A percentile compares a stretch with the other conserved stretches of the same genome.
Conservation (phyloP, 2,888 invertebrate species). For the Epirrita christyi region DNA sequence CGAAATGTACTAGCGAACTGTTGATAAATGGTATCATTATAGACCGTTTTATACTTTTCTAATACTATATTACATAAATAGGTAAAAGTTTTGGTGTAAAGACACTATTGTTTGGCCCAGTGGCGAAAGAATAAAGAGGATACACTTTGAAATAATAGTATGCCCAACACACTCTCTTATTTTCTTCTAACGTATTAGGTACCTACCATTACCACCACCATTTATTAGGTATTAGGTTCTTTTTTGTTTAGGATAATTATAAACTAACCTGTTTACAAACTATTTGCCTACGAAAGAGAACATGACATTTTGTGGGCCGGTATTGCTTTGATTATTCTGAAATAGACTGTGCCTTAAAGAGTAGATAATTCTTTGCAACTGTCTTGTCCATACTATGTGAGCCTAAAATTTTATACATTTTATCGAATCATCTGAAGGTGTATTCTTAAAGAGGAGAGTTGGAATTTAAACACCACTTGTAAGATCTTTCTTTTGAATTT, state of each 20-base stretch:
- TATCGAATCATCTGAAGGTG: conserved; percentile 59
- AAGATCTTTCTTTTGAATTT: not conserved
- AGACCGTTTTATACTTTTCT: conserved; percentile 79
- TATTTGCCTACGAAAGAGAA: no score
- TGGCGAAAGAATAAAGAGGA: conserved; percentile 57
- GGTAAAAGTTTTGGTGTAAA: conserved; percentile 60
- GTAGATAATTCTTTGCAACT: not conserved
- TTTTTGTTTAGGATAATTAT: no score
- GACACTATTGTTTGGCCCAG: conserved; percentile 48
- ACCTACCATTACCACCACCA: no score
- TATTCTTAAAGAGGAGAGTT: conserved; percentile 44
- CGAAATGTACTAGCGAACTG: conserved; percentile 72
- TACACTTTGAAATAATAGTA: conserved; percentile 9
- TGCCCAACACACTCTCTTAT: no score
- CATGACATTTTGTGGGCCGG: no score
- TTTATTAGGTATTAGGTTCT: no score
- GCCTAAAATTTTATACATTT: conserved; percentile 40
- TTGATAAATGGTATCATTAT: conserved; percentile 61
- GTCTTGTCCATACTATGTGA: conserved; percentile 44
- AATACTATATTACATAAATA: conserved; percentile 75
- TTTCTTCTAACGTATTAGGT: no score
- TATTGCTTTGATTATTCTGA: no score
- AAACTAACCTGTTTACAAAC: no score
- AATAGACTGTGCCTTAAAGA: no score
- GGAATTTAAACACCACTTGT: not conserved